Conservation (phyloP, 2,797 vertebrate species). For the Anomalospiza imberbis region DNA sequence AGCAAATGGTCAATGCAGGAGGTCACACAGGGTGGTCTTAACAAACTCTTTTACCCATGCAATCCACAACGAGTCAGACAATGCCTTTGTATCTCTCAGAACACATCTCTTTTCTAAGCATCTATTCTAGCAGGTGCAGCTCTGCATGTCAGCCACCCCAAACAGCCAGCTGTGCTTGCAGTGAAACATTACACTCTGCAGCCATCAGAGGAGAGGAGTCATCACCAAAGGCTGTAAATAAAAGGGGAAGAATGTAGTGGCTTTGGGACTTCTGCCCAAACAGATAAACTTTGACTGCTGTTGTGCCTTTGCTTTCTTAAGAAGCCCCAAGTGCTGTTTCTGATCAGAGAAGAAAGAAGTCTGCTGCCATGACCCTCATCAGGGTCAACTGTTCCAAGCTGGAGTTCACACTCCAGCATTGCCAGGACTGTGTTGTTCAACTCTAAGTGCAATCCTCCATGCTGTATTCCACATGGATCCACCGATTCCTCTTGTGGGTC, state of each 20-base stretch:
- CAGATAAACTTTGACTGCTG: background rate
- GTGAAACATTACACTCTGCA: background rate
- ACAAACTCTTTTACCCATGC: background rate
- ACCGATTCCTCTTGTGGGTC: background rate
- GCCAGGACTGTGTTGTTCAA: background rate
- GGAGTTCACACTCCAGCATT: background rate
- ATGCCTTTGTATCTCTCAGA: background rate
- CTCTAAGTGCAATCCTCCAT: background rate
- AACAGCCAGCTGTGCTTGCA: background rate
- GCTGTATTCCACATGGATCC: fast-evolving
- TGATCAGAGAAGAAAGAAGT: background rate
- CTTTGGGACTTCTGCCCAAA: background rate
- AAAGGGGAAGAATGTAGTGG: background rate
- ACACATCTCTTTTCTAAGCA: background rate
- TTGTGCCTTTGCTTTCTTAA: background rate
- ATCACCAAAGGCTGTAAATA: background rate
- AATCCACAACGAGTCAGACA: background rate
- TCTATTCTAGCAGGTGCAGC: background rate
- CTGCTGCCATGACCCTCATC: background rate
- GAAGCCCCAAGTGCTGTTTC: background rate
- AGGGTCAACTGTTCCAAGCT: background rate
- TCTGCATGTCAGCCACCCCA: background rate
- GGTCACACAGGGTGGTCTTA: background rate
- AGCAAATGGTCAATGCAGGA: background rate
- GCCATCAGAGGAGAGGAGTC: background rate